Percentiles rank a stretch among this genome's conserved stretches.
These are phyloP conservation scores for Nyctalus aviator DNA, from an alignment of 2,797 vertebrate species.

Conservation along the genomic window DNA sequence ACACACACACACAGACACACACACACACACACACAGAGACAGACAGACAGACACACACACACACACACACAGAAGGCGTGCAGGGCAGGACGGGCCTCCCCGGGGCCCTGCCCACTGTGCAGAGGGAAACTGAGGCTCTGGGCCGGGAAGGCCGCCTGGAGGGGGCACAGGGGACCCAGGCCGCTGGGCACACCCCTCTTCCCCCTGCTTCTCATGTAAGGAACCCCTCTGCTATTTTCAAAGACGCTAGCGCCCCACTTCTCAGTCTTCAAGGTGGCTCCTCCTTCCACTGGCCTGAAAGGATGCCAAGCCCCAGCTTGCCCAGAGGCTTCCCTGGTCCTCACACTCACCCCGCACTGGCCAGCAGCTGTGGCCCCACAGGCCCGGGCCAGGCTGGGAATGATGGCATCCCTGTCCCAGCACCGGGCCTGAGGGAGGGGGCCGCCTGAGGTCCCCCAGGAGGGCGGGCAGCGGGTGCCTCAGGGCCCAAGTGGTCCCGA, in stretches of 20 bases:
- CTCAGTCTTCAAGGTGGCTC: not conserved
- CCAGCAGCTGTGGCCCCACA: not conserved
- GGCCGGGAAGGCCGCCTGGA: not conserved
- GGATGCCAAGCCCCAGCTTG: not conserved
- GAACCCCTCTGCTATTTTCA: not conserved
- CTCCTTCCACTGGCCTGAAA: no score
- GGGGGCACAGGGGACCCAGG: not conserved
- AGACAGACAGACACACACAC: no score
- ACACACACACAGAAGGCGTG: not conserved
- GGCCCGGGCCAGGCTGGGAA: not conserved
- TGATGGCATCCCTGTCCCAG: not conserved
- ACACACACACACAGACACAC: no score
- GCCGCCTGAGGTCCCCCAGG: not conserved
- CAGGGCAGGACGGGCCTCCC: not conserved
- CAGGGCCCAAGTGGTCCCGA: no score
- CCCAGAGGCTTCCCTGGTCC: not conserved
- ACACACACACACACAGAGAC: no score
- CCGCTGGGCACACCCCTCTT: not conserved
- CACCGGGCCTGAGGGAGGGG: not conserved
- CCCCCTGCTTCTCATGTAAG: not conserved
- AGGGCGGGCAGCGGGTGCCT: no score
- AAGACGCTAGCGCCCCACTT: not conserved
- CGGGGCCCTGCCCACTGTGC: not conserved
- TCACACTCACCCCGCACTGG: not conserved
- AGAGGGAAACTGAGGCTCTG: not conserved